Conservation (phyloP, 2,888 invertebrate genomes). For the Eupithecia abbreviata region DNA sequence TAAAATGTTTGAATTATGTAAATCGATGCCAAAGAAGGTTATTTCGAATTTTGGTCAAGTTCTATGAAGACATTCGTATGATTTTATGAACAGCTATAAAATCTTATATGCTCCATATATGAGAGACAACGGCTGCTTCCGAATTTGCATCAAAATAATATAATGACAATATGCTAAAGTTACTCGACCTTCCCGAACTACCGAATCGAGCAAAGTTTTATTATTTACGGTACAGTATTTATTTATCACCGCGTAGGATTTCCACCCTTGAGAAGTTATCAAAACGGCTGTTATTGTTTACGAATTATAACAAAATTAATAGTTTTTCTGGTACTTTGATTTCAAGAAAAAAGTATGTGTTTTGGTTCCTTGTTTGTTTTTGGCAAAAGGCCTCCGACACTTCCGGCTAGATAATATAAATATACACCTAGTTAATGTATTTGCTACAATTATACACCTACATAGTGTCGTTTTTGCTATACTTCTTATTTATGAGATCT, state of each 20-base stretch:
- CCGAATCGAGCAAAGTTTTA: constrained; percentile 10
- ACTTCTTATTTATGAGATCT: constrained; percentile 35
- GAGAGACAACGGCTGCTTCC: constrained; percentile 23
- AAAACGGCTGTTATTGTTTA: constrained; percentile 29
- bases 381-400: constrained; percentile 43
- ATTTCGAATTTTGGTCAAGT: constrained; percentile 12
- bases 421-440: constrained; percentile 37
- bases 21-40: neutral
- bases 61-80: constrained; percentile 7
- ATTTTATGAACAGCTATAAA: constrained; percentile 8
- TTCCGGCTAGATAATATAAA: constrained; percentile 47
- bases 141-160: constrained; percentile 23
- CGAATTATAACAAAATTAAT: constrained; percentile 30
- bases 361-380: constrained; percentile 53
- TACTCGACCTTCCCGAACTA: constrained; percentile 20
- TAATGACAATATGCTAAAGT: constrained; percentile 24
- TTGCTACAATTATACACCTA: constrained; percentile 34
- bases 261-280: constrained; percentile 32
- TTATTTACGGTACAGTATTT: constrained; percentile 23
- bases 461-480: constrained; percentile 33
- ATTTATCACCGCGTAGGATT: constrained; percentile 36
- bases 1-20: neutral
- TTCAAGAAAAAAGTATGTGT: constrained; percentile 9
- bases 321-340: constrained; percentile 31
- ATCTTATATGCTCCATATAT: constrained; percentile 15